phyloP scores from a whole-genome alignment of 2,888 invertebrate species.

The Habroteleia sp. region DNA sequence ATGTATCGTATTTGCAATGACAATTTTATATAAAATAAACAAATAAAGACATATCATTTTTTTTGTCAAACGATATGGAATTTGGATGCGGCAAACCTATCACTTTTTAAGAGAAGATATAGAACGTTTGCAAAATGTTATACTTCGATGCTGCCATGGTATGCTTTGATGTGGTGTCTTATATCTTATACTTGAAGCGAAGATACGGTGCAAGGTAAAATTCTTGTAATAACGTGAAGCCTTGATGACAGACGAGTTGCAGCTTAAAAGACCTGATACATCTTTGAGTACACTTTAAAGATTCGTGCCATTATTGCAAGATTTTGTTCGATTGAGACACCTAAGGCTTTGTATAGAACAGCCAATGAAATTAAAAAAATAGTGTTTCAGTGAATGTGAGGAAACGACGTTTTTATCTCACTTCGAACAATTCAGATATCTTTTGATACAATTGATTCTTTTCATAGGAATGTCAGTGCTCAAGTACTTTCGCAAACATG shows the following conservation, averaged over 20 bases:
- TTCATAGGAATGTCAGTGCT: too few species aligned
- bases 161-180: slow-evolving; percentile 34
- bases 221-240: slow-evolving; percentile 48
- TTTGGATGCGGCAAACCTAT: slow-evolving; percentile 4
- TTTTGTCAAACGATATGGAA: slow-evolving; percentile 12
- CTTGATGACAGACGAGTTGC: slow-evolving; percentile 39
- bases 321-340: slow-evolving; percentile 33
- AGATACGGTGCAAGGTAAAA: slow-evolving; percentile 16
- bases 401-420: too few species aligned
- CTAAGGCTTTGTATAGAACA: slow-evolving; percentile 11
- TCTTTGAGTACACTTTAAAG: slow-evolving; percentile 22
- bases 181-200: slow-evolving; percentile 32
- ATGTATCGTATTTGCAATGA: too few species aligned
- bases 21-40: too few species aligned
- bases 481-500: too few species aligned
- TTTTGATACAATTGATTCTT: too few species aligned
- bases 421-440: too few species aligned
- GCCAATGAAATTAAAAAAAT: too few species aligned
- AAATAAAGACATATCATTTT: background rate
- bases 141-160: slow-evolving; percentile 10
- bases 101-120: slow-evolving; percentile 15
- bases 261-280: slow-evolving; percentile 48
- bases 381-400: too few species aligned
- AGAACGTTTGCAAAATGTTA: slow-evolving; percentile 16
- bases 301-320: slow-evolving; percentile 33